phyloP scores from a whole-genome alignment of 1,140 invertebrate species.

The Antheraea mylitta region DNA sequence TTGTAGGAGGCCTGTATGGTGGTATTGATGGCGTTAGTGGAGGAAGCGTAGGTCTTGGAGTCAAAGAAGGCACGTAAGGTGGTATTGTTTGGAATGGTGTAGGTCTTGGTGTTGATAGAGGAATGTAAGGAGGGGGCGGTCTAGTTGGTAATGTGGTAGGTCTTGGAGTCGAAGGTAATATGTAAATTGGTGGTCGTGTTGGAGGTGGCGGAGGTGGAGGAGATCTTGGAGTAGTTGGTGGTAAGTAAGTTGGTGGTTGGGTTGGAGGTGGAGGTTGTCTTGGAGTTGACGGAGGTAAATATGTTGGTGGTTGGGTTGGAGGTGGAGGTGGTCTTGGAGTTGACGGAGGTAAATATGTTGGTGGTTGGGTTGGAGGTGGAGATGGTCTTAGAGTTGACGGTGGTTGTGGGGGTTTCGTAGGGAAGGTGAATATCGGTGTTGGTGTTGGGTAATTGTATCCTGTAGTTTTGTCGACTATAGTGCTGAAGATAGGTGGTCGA shows the following conservation, averaged over 20 bases:
- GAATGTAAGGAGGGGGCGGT: conserved; percentile 5
- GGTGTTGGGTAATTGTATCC: conserved; percentile 34
- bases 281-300: conserved; percentile 17
- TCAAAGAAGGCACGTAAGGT: neutral
- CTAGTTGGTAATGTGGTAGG: conserved; percentile 15
- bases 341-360: neutral
- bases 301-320: conserved; percentile 9
- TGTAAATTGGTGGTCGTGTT: conserved; percentile 19
- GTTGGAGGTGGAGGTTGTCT: conserved; percentile 17
- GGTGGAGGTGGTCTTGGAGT: conserved; percentile 18
- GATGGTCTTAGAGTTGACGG: conserved; percentile 15
- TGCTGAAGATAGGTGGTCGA: conserved; percentile 15
- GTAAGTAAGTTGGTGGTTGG: conserved; percentile 1
- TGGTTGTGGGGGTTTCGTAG: conserved; percentile 25
- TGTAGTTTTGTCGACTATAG: conserved; percentile 30
- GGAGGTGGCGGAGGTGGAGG: conserved; percentile 23
- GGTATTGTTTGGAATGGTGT: conserved; percentile 32
- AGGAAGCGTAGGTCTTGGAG: conserved; percentile 1
- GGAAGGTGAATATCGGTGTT: conserved; percentile 16
- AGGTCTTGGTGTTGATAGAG: conserved; percentile 2
- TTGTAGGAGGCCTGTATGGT: conserved; percentile 11
- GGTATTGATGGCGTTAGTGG: conserved; percentile 19
- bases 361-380: conserved; percentile 17
- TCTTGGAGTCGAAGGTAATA: conserved; percentile 17
- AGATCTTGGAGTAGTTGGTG: conserved; percentile 17